These are phyloP conservation scores for Acleris emargana DNA, from an alignment of 2,888 invertebrate species.

Conservation along the genomic window DNA sequence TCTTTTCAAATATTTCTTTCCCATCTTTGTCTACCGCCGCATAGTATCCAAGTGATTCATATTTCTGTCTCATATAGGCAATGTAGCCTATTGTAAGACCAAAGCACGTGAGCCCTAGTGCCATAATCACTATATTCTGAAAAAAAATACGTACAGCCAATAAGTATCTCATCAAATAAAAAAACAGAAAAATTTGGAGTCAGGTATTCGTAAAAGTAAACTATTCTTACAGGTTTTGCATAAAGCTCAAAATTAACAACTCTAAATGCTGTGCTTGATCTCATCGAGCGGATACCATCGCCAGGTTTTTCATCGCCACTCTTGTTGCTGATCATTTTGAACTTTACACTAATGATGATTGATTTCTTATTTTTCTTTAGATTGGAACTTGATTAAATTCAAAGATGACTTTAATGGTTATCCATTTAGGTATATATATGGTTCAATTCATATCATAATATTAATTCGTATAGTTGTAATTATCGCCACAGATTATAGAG, in stretches of 20 bases:
- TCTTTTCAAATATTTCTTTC: slow-evolving; percentile 88
- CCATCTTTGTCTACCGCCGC: slow-evolving; percentile 91
- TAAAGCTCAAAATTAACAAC: slow-evolving; percentile 95
- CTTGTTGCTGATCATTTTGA: slow-evolving; percentile 48
- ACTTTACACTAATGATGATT: background rate
- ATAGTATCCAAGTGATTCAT: slow-evolving; percentile 91
- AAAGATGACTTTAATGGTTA: too few relatives aligned
- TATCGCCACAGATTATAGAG: too few relatives aligned
- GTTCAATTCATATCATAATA: too few relatives aligned
- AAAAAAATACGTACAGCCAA: slow-evolving; percentile 52
- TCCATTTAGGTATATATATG: too few relatives aligned
- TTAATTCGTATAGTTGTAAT: too few relatives aligned
- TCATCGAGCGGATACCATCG: slow-evolving; percentile 90
- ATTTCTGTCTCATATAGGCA: slow-evolving; percentile 92
- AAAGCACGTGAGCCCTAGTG: slow-evolving; percentile 89
- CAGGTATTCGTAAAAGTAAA: background rate
- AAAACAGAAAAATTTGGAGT: background rate
- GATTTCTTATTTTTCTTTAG: too few relatives aligned
- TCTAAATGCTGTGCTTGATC: slow-evolving; percentile 90
- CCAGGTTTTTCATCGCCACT: slow-evolving; percentile 83
- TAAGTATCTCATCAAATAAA: too few relatives aligned
- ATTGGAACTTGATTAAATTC: too few relatives aligned
- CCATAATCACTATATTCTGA: slow-evolving; percentile 94
- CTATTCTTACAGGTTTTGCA: slow-evolving; percentile 91
- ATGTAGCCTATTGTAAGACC: slow-evolving; percentile 91